Evolutionary conservation across 30 jellyfish, hydroid and myxozoan species (phyloP).

Genomic region (Nemopilema nomurai): DNA sequence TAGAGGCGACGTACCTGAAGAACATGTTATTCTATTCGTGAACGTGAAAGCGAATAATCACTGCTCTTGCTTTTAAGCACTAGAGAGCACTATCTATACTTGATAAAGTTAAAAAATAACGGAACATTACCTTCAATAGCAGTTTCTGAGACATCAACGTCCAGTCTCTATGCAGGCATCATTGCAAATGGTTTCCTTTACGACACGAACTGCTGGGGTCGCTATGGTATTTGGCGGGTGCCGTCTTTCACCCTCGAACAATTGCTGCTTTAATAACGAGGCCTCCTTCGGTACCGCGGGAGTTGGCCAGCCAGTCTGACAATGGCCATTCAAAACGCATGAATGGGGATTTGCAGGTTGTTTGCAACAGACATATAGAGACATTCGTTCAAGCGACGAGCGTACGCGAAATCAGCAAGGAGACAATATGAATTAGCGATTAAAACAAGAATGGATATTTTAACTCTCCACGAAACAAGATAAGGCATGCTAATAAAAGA

Average conservation of each 20-base stretch:
- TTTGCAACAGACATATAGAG: background rate
- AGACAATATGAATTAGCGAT: background rate
- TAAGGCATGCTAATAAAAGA: too few relatives aligned
- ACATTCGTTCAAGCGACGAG: background rate
- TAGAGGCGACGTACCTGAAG: too few relatives aligned
- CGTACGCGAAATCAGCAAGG: background rate
- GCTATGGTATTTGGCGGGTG: background rate
- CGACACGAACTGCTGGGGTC: background rate
- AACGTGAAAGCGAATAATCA: too few relatives aligned
- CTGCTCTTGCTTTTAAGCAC: too few relatives aligned
- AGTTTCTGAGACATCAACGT: background rate
- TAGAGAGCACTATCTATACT: too few relatives aligned
- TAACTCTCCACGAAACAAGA: too few relatives aligned
- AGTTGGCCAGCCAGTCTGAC: background rate
- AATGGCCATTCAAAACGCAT: background rate
- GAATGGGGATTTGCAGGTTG: background rate
- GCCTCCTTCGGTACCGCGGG: background rate
- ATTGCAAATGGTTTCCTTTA: background rate
- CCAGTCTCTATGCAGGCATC: background rate
- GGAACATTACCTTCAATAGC: background rate
- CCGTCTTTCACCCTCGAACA: background rate
- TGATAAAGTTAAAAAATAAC: too few relatives aligned
- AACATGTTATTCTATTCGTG: too few relatives aligned
- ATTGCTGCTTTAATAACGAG: background rate
- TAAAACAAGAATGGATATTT: background rate